Percentiles rank a stretch among this genome's conserved stretches.
phyloP scores from a whole-genome alignment of 2,113 vertebrate species.

The Uropsilus gracilis region DNA sequence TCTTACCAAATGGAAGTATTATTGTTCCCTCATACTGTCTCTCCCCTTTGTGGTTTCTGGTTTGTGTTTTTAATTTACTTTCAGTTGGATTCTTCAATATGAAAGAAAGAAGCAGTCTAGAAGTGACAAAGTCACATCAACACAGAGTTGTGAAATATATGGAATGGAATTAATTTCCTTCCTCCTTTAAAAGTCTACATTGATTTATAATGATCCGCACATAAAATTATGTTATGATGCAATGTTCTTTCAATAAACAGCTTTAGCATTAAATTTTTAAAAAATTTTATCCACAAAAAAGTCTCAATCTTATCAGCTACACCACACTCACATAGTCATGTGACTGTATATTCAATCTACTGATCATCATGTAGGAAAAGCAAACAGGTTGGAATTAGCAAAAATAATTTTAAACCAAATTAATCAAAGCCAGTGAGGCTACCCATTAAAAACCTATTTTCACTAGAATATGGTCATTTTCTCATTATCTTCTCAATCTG shows the following conservation, averaged over 20 bases:
- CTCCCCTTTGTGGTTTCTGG: too few relatives aligned
- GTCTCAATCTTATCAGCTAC: neutral
- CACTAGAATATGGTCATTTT: neutral
- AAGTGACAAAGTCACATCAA: neutral
- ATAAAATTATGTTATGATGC: too few relatives aligned
- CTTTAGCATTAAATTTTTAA: too few relatives aligned
- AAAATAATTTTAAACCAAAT: neutral
- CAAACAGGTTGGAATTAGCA: neutral
- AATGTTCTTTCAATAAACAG: too few relatives aligned
- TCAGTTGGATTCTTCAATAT: neutral
- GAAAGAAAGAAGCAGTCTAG: neutral
- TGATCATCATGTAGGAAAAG: neutral
- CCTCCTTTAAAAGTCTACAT: neutral
- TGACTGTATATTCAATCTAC: conserved; percentile 9
- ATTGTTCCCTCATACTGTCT: neutral
- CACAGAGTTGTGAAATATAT: conserved; percentile 19
- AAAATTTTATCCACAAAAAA: neutral
- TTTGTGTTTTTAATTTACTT: too few relatives aligned
- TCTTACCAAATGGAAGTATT: neutral
- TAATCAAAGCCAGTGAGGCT: neutral
- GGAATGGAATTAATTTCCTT: conserved; percentile 37
- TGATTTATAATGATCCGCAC: too few relatives aligned
- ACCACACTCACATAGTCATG: neutral
- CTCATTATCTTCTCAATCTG: neutral
- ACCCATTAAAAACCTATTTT: neutral